Percentiles rank a stretch among this genome's conserved stretches.
These are phyloP conservation scores for Microtus montanus DNA, from an alignment of 2,113 vertebrate species.

Conservation along the genomic window DNA sequence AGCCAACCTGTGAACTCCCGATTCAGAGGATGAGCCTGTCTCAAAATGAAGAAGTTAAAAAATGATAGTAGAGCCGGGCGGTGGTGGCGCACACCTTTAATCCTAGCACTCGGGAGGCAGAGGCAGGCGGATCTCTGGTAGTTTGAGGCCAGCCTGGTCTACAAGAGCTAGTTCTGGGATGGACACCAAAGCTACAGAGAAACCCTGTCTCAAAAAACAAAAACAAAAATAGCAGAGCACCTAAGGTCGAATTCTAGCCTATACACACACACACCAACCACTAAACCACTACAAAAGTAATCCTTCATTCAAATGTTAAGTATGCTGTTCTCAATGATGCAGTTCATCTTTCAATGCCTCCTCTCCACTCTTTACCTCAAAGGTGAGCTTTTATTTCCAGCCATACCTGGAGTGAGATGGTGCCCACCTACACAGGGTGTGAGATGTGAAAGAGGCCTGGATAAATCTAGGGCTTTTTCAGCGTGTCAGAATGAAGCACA, in stretches of 20 bases:
- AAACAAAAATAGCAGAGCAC: background rate
- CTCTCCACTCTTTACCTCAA: background rate
- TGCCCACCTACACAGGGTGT: background rate
- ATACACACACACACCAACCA: background rate
- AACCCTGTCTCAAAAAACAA: too few species aligned
- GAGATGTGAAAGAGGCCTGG: background rate
- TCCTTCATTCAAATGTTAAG: background rate
- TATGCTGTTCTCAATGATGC: too few species aligned
- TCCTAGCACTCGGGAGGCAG: too few species aligned
- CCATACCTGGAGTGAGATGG: background rate
- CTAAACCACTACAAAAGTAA: background rate
- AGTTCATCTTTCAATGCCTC: background rate
- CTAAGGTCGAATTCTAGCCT: background rate
- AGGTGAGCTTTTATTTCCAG: background rate
- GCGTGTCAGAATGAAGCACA: constrained; percentile 64
- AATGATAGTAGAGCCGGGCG: background rate
- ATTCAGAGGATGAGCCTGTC: background rate
- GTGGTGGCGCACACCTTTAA: too few species aligned
- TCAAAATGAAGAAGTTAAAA: background rate
- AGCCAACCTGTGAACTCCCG: background rate
- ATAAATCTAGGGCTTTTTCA: constrained; percentile 22
- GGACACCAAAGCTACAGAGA: too few species aligned
- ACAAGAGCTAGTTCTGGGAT: too few species aligned
- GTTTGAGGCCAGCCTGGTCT: too few species aligned
- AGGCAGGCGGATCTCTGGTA: too few species aligned